Evolutionary conservation across 30 jellyfish, hydroid and myxozoan genomes (phyloP).

Genomic region (Aurelia sp.): DNA sequence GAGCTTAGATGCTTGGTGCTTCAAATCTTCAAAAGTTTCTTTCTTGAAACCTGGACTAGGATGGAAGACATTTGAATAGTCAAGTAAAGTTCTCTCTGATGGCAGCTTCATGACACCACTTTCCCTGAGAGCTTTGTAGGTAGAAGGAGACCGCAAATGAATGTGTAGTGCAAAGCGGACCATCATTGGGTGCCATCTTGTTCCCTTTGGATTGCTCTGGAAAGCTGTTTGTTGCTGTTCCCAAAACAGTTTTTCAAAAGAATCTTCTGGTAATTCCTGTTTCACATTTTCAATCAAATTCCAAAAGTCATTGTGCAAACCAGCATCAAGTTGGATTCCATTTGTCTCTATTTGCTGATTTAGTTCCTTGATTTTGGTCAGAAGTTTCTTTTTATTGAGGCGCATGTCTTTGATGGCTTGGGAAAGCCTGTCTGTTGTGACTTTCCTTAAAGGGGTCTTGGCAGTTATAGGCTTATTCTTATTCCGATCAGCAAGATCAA

Average conservation of each 20-base stretch:
- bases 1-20: neutral
- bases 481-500: no score
- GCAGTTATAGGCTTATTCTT: slow-evolving; percentile 28
- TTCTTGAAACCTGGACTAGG: neutral
- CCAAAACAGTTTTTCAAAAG: slow-evolving; percentile 59
- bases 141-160: slow-evolving; percentile 47
- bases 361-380: slow-evolving; percentile 33
- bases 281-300: slow-evolving; percentile 19
- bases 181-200: slow-evolving; percentile 71
- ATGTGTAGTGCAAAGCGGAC: slow-evolving; percentile 46
- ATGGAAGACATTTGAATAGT: slow-evolving; percentile 27
- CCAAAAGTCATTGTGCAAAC: slow-evolving; percentile 54
- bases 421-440: slow-evolving; percentile 43
- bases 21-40: slow-evolving; percentile 4
- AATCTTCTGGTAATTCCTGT: slow-evolving; percentile 48
- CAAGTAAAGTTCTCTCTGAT: slow-evolving; percentile 47
- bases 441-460: slow-evolving; percentile 55
- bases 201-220: slow-evolving; percentile 50
- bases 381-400: slow-evolving; percentile 28
- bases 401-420: slow-evolving; percentile 44
- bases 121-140: slow-evolving; percentile 53
- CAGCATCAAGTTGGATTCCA: slow-evolving; percentile 48
- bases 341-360: slow-evolving; percentile 31
- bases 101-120: slow-evolving; percentile 50
- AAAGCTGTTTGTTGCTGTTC: slow-evolving; percentile 60